A percentile compares a stretch with the other conserved stretches of the same genome.
These are phyloP conservation scores for Fragum whitleyi DNA, from an alignment of 2,888 invertebrate species.

Conservation along the genomic window DNA sequence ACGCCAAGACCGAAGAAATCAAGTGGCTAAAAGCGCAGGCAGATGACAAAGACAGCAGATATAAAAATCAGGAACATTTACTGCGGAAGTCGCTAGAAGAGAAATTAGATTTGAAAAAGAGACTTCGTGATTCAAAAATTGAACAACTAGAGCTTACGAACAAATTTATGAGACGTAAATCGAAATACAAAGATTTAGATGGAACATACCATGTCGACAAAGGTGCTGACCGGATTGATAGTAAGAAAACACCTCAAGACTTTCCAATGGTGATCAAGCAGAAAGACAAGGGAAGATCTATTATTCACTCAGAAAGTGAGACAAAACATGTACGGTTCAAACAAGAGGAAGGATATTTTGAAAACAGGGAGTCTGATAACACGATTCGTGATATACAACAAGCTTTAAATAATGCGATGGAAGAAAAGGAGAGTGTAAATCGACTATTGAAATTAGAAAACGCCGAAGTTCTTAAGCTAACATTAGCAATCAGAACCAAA, in stretches of 20 bases:
- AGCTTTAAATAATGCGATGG: background rate
- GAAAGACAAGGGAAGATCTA: too few relatives aligned
- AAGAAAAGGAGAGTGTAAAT: slow-evolving; percentile 15
- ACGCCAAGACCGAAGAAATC: slow-evolving; percentile 14
- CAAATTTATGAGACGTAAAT: background rate
- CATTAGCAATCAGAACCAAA: background rate
- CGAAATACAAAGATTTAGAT: slow-evolving; percentile 2
- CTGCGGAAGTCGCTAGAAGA: slow-evolving; percentile 11
- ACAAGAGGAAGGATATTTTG: background rate
- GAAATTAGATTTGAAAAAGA: background rate
- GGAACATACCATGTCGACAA: too few relatives aligned
- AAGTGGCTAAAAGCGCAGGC: slow-evolving; percentile 12
- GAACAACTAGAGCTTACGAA: slow-evolving; percentile 8
- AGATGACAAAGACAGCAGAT: slow-evolving; percentile 6
- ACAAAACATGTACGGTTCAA: background rate
- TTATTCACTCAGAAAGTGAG: too few relatives aligned
- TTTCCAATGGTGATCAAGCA: too few relatives aligned
- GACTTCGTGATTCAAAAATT: slow-evolving; percentile 2
- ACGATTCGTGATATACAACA: background rate
- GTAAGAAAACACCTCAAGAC: too few relatives aligned
- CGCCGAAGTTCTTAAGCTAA: slow-evolving; percentile 7
- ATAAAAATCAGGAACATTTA: background rate
- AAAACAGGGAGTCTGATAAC: background rate
- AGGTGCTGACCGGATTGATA: too few relatives aligned
- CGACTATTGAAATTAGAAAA: background rate